A percentile compares a stretch with the other conserved stretches of the same genome.
These are phyloP conservation scores for Gorsachius magnificus DNA, from an alignment of 2,797 vertebrate species.

Conservation along the genomic window DNA sequence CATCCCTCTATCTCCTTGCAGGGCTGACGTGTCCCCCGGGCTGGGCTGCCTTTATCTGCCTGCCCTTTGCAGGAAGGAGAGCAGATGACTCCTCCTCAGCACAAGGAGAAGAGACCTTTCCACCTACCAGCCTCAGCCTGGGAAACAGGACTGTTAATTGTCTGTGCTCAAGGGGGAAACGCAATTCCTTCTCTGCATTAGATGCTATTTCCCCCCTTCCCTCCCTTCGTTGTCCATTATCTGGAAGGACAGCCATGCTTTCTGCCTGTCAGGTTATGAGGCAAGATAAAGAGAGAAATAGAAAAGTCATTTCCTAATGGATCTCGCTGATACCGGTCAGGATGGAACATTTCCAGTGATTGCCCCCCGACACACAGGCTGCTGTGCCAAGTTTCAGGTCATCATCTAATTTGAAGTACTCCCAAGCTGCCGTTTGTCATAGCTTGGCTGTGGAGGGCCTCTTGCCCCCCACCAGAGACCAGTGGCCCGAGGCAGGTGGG, in stretches of 20 bases:
- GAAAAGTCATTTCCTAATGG: conserved; percentile 17
- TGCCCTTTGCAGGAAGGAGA: background rate
- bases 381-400: background rate
- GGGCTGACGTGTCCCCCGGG: background rate
- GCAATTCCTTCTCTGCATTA: background rate
- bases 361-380: background rate
- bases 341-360: background rate
- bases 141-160: background rate
- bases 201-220: background rate
- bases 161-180: background rate
- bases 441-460: background rate
- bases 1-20: background rate
- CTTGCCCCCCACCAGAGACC: background rate
- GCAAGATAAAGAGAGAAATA: conserved; percentile 2
- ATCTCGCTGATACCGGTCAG: fast-evolving
- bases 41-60: background rate
- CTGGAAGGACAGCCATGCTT: background rate
- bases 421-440: background rate
- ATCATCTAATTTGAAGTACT: background rate
- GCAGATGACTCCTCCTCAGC: background rate
- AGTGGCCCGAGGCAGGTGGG: background rate
- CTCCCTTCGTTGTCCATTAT: background rate
- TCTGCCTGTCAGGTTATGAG: background rate
- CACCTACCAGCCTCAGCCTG: background rate
- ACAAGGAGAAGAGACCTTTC: background rate